phyloP scores from a whole-genome alignment of 2,888 invertebrate species.

The Hyppa rectilinea region DNA sequence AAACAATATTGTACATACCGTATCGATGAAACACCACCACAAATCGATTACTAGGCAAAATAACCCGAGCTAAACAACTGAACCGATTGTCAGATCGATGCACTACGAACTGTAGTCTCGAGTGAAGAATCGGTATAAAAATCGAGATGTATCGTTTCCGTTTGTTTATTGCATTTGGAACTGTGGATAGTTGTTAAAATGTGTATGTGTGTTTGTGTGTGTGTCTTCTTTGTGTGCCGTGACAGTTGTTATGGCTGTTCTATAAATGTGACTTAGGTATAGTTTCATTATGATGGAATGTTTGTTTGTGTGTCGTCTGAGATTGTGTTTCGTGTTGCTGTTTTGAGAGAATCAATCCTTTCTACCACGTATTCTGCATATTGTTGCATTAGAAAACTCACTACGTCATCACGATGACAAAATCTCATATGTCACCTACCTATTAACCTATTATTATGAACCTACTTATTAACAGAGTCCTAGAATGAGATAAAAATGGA shows the following conservation, averaged over 20 bases:
- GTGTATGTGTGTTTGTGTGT: slow-evolving; percentile 64
- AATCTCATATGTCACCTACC: no score
- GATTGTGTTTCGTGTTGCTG: not conserved
- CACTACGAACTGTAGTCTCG: slow-evolving; percentile 66
- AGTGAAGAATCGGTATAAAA: slow-evolving; percentile 76
- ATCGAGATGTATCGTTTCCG: slow-evolving; percentile 77
- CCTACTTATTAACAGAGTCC: not conserved
- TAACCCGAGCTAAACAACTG: slow-evolving; percentile 54
- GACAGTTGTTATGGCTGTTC: slow-evolving; percentile 64
- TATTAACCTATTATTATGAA: no score
- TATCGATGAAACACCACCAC: slow-evolving; percentile 41
- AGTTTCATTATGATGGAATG: slow-evolving; percentile 43
- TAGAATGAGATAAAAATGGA: not conserved
- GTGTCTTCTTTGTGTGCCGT: slow-evolving; percentile 52
- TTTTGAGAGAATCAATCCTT: not conserved
- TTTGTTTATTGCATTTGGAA: slow-evolving; percentile 84
- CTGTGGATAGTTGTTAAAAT: slow-evolving; percentile 72
- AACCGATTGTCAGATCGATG: slow-evolving; percentile 69
- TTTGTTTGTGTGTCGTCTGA: slow-evolving; percentile 13
- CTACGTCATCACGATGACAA: not conserved
- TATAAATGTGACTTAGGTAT: slow-evolving; percentile 54
- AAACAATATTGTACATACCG: slow-evolving; percentile 52
- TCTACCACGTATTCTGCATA: not conserved
- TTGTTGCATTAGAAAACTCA: not conserved
- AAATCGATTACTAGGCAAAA: slow-evolving; percentile 58